Evolutionary conservation across 2,797 vertebrate genomes (phyloP).

Genomic region (Trematomus bernacchii): DNA sequence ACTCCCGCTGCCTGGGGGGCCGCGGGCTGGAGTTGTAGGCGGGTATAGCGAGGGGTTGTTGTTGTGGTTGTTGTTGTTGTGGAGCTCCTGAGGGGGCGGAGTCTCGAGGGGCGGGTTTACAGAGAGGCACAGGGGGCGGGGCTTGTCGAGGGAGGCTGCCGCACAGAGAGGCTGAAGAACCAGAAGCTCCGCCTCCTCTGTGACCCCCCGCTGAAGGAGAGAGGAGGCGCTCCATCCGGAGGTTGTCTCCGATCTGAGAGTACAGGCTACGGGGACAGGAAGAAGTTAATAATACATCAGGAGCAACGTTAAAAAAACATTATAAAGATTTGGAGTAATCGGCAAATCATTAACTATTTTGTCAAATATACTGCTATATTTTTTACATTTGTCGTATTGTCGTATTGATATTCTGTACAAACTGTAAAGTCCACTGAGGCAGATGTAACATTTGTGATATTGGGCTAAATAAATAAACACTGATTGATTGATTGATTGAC

Average conservation of each 20-base stretch:
- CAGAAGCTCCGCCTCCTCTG: slow-evolving; percentile 44
- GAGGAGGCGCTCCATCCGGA: slow-evolving; percentile 61
- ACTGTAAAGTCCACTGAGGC: no score
- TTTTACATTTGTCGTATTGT: no score
- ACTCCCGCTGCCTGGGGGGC: slow-evolving; percentile 35
- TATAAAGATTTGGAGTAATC: no score
- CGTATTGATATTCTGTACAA: no score
- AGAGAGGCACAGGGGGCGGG: slow-evolving; percentile 63
- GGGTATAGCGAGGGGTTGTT: slow-evolving; percentile 49
- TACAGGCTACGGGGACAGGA: slow-evolving; percentile 80
- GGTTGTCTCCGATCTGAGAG: slow-evolving; percentile 78
- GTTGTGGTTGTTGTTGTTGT: background rate
- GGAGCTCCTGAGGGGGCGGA: slow-evolving; percentile 13
- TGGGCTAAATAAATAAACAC: no score
- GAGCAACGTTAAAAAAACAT: no score
- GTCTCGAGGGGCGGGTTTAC: slow-evolving; percentile 61
- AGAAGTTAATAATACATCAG: background rate
- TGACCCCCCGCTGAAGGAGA: background rate
- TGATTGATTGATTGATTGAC: no score
- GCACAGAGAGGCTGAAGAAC: slow-evolving; percentile 49
- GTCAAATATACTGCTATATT: no score
- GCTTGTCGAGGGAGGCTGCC: slow-evolving; percentile 75
- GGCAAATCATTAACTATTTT: no score
- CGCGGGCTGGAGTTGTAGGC: slow-evolving; percentile 60
- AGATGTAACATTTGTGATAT: no score